Percentiles rank a stretch among this genome's conserved stretches.
Evolutionary conservation across 35 echinoderm and acorn worm genomes (phyloP).

Genomic region (Ophiothrix spiculata): DNA sequence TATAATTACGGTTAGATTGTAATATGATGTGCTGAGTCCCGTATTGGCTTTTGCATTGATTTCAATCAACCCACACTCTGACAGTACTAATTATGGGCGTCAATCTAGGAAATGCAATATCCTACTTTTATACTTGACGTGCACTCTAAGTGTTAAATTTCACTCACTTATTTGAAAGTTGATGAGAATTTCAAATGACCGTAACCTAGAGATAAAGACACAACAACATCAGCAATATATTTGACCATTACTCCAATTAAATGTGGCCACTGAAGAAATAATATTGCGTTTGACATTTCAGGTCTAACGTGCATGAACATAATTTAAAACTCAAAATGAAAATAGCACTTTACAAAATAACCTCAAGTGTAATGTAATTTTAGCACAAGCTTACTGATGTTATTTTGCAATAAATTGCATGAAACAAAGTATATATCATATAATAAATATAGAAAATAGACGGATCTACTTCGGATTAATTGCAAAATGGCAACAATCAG

Average conservation of each 20-base stretch:
- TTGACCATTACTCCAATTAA: not conserved
- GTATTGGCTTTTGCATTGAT: too few species aligned
- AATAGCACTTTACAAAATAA: not conserved
- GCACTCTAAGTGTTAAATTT: not conserved
- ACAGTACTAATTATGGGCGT: not conserved
- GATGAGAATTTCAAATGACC: not conserved
- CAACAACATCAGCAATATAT: not conserved
- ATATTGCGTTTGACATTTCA: not conserved
- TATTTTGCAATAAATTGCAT: too few species aligned
- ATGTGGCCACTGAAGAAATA: not conserved
- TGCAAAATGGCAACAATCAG: too few species aligned
- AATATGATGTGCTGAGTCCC: too few species aligned
- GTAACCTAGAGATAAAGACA: not conserved
- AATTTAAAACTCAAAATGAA: not conserved
- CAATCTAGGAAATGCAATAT: not conserved
- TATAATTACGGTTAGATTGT: too few species aligned
- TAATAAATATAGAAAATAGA: too few species aligned
- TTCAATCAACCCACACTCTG: too few species aligned
- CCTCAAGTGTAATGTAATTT: not conserved
- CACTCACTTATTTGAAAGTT: slow-evolving; percentile 8
- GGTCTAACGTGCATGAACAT: not conserved
- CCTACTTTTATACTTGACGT: not conserved
- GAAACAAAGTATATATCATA: too few species aligned
- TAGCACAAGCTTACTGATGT: too few species aligned
- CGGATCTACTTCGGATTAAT: too few species aligned